Percentiles rank a stretch among this genome's conserved stretches.
Conservation (phyloP, 2,888 invertebrate genomes). For the Muscina levida region DNA sequence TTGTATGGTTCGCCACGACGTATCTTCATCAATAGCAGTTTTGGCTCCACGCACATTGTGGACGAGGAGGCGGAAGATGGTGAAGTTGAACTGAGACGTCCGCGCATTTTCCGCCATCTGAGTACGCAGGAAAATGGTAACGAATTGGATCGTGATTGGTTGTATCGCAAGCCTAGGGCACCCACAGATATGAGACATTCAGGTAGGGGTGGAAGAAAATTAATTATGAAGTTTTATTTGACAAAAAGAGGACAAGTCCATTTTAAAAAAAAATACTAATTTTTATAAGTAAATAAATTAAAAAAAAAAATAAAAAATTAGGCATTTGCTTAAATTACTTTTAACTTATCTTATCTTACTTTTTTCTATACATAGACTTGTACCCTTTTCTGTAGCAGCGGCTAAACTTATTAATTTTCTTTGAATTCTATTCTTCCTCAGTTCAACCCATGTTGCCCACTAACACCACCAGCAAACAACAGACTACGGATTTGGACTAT, state of each 20-base stretch:
- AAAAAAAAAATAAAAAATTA: no score
- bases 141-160: constrained; percentile 78
- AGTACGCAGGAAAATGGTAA: constrained; percentile 76
- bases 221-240: neutral
- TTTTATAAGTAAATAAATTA: no score
- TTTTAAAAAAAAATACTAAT: no score
- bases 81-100: constrained; percentile 78
- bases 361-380: no score
- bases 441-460: constrained; percentile 80
- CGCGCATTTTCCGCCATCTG: constrained; percentile 72
- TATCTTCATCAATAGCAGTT: constrained; percentile 78
- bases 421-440: no score
- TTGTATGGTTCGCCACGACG: constrained; percentile 78
- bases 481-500: constrained; percentile 82
- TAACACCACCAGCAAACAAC: constrained; percentile 46
- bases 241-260: neutral
- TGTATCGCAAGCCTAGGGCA: constrained; percentile 78
- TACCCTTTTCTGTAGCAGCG: no score
- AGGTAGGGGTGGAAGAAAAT: constrained; percentile 70
- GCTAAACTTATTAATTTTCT: no score
- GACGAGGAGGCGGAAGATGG: constrained; percentile 78
- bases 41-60: constrained; percentile 78
- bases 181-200: constrained; percentile 79
- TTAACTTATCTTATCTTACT: no score
- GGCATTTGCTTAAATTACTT: no score